phyloP scores from a whole-genome alignment of 2,888 invertebrate species.

The Darwinula stevensoni region DNA sequence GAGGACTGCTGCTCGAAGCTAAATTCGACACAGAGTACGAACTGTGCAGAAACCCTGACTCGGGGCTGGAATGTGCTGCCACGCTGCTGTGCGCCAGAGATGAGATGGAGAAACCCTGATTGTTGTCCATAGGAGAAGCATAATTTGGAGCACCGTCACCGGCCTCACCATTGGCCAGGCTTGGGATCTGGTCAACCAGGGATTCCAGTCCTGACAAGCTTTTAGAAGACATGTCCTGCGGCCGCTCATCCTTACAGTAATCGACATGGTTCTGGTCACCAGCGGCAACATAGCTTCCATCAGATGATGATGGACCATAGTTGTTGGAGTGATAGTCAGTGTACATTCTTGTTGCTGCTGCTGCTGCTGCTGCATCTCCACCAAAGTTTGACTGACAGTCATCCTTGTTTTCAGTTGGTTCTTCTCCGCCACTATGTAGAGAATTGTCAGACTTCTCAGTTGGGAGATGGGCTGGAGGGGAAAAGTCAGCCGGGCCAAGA shows the following conservation, averaged over 20 bases:
- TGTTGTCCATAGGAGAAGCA: not conserved
- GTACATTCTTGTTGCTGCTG: conserved; percentile 44
- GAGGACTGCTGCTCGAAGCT: not conserved
- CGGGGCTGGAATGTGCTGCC: not conserved
- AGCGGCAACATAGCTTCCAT: no score
- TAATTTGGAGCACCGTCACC: no score
- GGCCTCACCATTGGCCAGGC: no score
- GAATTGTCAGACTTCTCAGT: not conserved
- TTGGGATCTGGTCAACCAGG: conserved; percentile 66
- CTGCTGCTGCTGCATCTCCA: conserved; percentile 9
- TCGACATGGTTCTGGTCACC: no score
- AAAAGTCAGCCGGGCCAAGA: conserved; percentile 38
- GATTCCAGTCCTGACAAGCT: conserved; percentile 45
- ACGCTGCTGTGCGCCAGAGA: conserved; percentile 1
- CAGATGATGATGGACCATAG: no score
- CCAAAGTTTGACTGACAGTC: no score
- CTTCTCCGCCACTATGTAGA: not conserved
- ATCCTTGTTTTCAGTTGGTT: no score
- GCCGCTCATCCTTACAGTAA: not conserved
- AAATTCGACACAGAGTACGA: not conserved
- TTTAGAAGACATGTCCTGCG: conserved; percentile 13
- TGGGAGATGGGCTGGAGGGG: conserved; percentile 25
- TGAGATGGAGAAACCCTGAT: not conserved
- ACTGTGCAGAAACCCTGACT: not conserved
- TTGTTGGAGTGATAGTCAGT: not conserved